phyloP scores from a whole-genome alignment of 2,888 invertebrate species.

The Acronicta leporina region DNA sequence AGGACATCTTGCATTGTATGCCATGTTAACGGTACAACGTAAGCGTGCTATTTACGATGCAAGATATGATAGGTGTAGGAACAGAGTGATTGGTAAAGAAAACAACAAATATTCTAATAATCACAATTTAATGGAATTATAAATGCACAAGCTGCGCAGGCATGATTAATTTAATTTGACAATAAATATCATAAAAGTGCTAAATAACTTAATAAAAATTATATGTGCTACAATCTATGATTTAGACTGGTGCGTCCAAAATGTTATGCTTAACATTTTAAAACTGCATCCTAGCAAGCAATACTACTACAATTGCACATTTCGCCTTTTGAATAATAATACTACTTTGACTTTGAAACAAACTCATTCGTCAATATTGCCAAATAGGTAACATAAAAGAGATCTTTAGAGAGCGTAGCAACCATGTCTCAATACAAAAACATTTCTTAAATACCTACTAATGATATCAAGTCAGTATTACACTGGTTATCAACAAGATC shows the following conservation, averaged over 20 bases:
- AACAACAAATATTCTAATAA: constrained; percentile 74
- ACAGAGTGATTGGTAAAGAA: constrained; percentile 52
- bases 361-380: constrained; percentile 42
- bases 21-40: no score
- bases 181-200: constrained; percentile 85
- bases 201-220: constrained; percentile 80
- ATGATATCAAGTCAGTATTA: constrained; percentile 50
- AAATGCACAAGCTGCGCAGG: constrained; percentile 85
- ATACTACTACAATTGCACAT: constrained; percentile 62
- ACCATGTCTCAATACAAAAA: constrained; percentile 49
- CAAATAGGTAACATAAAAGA: constrained; percentile 48
- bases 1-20: no score
- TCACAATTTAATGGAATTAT: constrained; percentile 88
- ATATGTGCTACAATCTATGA: constrained; percentile 79
- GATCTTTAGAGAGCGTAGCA: constrained; percentile 64
- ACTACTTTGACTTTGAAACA: constrained; percentile 57
- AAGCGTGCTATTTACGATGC: no score
- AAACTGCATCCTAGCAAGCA: constrained; percentile 63
- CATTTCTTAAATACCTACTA: constrained; percentile 44
- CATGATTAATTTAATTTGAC: constrained; percentile 80
- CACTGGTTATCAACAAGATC: constrained; percentile 47
- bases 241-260: constrained; percentile 84
- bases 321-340: constrained; percentile 46
- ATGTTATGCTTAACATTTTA: constrained; percentile 68
- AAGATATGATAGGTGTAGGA: neutral